Conservation (phyloP, 2,888 invertebrate genomes). For the Venustoraphidia nigricollis region DNA sequence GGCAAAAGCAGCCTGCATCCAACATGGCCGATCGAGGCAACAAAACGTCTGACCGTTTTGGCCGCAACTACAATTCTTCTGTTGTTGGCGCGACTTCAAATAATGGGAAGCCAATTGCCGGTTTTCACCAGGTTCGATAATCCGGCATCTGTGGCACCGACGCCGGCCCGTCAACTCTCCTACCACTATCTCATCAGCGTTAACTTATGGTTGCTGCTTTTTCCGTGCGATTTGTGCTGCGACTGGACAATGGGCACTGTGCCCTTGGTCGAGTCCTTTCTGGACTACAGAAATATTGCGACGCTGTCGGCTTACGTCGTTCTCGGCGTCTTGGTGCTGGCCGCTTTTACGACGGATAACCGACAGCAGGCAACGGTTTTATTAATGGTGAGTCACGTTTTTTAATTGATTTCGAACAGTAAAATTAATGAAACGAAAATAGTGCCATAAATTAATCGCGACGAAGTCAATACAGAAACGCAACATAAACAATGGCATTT, state of each 20-base stretch:
- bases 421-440: too few relatives aligned
- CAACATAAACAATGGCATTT: too few relatives aligned
- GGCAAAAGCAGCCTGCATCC: conserved; percentile 36
- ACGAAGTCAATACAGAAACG: too few relatives aligned
- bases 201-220: conserved; percentile 78
- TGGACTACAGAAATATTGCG: conserved; percentile 67
- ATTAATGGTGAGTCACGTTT: conserved; percentile 52
- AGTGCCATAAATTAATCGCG: too few relatives aligned
- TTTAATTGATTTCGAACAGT: too few relatives aligned
- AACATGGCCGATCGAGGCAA: conserved; percentile 49
- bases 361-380: conserved; percentile 47
- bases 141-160: conserved; percentile 79
- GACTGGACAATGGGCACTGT: conserved; percentile 99
- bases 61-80: conserved; percentile 65
- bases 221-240: conserved; percentile 84
- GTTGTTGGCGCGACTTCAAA: conserved; percentile 69
- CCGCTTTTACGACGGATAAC: conserved; percentile 39
- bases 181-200: conserved; percentile 85
- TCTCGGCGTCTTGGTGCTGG: conserved; percentile 39
- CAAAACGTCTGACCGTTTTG: conserved; percentile 64
- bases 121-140: conserved; percentile 95
- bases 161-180: conserved; percentile 76
- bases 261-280: conserved; percentile 62
- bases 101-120: conserved; percentile 93
- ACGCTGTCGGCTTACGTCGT: conserved; percentile 53